Base-by-base conservation (phyloP, 2,113 vertebrate genomes). In the Corynorhinus townsendii region DNA sequence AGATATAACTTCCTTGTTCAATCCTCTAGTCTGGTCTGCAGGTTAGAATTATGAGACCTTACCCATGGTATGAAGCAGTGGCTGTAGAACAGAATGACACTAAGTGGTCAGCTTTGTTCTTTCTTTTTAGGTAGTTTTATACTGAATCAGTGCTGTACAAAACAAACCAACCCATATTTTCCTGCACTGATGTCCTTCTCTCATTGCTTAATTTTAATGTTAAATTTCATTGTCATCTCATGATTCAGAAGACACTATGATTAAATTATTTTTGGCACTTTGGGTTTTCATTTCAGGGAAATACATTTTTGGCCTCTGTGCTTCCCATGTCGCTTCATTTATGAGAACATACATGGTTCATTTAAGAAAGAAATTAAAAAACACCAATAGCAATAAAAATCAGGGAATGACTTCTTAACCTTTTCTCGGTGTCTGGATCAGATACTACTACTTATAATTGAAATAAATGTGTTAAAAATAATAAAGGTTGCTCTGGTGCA, bases 391-490 rank as follows among this genome's bases (percentile, higher is more conserved):
- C 56, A 86, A 64, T n/a, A 83, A 59, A 80, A 94, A 43, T 47
- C 52, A 93, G 15, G 19, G 1, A 89, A 64, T 85, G n/a, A 94
- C 30, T 96, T 95, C 66, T 72, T 49, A 96, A 8, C 28, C 26
- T 22, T 94, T 86, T 20, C 56, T 89, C 38, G 56, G 79, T 30
- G 76, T 56, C 20, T 87, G 14, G 15, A 85, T 90, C 59, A 89
- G 7, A 62, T 85, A 80, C 54, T 43, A 72, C 15, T 5, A 52
- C 4, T 90, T 96, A 93, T 93, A 90, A 66, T 77, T 90, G 40
- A 91, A 93, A 84, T 69, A 45, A 76, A 79, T 92, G 11, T 73
- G 22, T 80, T 96, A 91, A 95, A 94, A 93, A 87, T 89, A 91
- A 73, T 84, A 40, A 92, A 86, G 28, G 2, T 76, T 83, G 69